These are phyloP conservation scores for Lysandra coridon DNA, from an alignment of 2,888 invertebrate species.

Conservation along the genomic window DNA sequence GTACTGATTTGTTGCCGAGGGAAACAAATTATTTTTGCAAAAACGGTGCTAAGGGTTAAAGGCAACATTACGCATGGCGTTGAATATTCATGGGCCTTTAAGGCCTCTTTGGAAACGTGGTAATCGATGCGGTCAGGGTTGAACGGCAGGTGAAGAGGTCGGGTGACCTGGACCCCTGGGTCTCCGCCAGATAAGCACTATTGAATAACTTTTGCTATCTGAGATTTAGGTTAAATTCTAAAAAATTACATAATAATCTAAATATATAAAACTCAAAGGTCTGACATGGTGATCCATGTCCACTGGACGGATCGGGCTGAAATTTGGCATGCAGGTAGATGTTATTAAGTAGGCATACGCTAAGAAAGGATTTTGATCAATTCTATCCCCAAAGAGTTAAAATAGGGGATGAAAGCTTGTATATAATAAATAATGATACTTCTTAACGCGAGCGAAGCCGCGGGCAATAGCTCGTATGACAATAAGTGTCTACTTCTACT, in stretches of 20 bases:
- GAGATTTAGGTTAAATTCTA: not conserved
- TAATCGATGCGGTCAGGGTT: constrained; percentile 31
- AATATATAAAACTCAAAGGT: too few species aligned
- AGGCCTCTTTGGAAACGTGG: constrained; percentile 27
- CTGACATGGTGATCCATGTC: too few species aligned
- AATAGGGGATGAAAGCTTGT: too few species aligned
- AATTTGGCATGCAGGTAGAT: too few species aligned
- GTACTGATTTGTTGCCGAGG: constrained; percentile 15
- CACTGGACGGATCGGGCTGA: too few species aligned
- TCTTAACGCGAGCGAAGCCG: too few species aligned
- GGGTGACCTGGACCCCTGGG: constrained; percentile 14
- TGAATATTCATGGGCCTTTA: constrained; percentile 30
- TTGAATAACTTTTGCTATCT: constrained; percentile 15
- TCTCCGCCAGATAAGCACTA: constrained; percentile 2
- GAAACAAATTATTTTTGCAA: constrained; percentile 15
- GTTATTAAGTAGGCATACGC: too few species aligned
- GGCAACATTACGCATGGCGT: constrained; percentile 22
- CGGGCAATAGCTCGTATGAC: not conserved
- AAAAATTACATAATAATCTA: too few species aligned
- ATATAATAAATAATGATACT: too few species aligned
- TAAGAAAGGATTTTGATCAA: not conserved
- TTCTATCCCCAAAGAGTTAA: too few species aligned
- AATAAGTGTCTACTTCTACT: not conserved
- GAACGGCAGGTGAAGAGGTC: constrained; percentile 31
- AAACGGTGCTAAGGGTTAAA: constrained; percentile 1